Percentiles rank a stretch among this genome's conserved stretches.
These are phyloP conservation scores for Rhabdomys pumilio DNA, from an alignment of 2,797 vertebrate species.

Conservation along the genomic window DNA sequence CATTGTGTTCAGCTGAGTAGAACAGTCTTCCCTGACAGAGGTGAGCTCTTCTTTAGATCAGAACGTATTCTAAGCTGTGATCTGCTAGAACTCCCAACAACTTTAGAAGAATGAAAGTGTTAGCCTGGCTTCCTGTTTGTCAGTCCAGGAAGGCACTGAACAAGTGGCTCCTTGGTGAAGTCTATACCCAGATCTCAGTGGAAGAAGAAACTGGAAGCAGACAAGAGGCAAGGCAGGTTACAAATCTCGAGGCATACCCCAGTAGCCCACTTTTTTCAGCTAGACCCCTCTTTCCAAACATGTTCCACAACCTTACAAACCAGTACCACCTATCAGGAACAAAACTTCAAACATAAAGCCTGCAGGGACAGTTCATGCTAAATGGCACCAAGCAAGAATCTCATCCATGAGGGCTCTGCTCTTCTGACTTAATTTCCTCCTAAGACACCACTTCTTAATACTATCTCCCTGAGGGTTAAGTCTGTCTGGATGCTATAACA, in stretches of 20 bases:
- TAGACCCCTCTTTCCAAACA: too few species aligned
- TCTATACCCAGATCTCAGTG: not conserved
- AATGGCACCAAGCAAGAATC: not conserved
- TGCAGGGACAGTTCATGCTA: not conserved
- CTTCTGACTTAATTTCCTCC: not conserved
- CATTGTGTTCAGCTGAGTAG: not conserved
- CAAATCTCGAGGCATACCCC: not conserved
- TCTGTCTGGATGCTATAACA: not conserved
- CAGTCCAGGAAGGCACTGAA: not conserved
- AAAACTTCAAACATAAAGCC: not conserved
- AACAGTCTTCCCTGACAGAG: not conserved
- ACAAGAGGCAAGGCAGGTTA: not conserved
- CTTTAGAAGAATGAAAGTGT: not conserved
- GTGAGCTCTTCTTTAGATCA: not conserved
- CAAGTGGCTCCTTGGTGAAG: not conserved
- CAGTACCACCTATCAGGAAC: not conserved
- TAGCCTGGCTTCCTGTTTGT: not conserved
- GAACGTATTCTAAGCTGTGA: not conserved
- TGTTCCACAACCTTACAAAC: not conserved
- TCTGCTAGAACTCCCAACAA: not conserved
- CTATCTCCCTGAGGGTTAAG: not conserved
- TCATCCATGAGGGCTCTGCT: not conserved
- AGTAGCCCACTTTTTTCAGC: not conserved
- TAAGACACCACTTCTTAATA: not conserved
- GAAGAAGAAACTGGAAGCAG: not conserved